Evolutionary conservation across 2,888 invertebrate species (phyloP).

Genomic region (Orchesellides sinensis): DNA sequence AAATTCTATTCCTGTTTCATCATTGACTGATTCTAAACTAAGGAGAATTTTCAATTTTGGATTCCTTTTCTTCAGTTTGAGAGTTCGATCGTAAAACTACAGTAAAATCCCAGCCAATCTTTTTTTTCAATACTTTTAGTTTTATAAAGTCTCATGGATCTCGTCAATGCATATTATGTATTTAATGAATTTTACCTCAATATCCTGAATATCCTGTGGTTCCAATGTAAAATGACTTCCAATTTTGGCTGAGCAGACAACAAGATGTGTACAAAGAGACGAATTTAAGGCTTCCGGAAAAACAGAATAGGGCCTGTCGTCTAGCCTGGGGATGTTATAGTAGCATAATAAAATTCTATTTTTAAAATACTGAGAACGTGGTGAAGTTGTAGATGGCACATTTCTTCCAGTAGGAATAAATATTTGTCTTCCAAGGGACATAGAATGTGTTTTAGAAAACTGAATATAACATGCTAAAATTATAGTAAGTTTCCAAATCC

Average conservation of each 20-base stretch:
- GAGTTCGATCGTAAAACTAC: not conserved
- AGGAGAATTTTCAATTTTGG: not conserved
- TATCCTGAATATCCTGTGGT: not conserved
- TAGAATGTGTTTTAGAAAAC: no score
- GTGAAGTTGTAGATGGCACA: no score
- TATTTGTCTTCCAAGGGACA: no score
- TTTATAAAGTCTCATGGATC: no score
- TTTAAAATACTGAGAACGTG: no score
- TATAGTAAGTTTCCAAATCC: no score
- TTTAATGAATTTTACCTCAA: no score
- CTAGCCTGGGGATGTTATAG: not conserved
- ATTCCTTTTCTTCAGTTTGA: not conserved
- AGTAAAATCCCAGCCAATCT: no score
- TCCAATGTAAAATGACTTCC: not conserved
- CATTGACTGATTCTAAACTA: not conserved
- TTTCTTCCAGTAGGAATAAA: no score
- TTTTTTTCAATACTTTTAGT: not conserved
- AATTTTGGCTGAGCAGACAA: not conserved
- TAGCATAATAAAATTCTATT: not conserved
- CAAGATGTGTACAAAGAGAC: not conserved
- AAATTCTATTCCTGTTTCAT: not conserved
- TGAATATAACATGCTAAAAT: no score
- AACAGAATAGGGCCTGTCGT: not conserved
- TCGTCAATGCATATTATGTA: no score
- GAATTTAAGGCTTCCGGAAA: not conserved